Evolutionary conservation across 1,140 invertebrate species (phyloP), one percentile per base, ranked within the genome.

Genomic region (Galleria mellonella): DNA sequence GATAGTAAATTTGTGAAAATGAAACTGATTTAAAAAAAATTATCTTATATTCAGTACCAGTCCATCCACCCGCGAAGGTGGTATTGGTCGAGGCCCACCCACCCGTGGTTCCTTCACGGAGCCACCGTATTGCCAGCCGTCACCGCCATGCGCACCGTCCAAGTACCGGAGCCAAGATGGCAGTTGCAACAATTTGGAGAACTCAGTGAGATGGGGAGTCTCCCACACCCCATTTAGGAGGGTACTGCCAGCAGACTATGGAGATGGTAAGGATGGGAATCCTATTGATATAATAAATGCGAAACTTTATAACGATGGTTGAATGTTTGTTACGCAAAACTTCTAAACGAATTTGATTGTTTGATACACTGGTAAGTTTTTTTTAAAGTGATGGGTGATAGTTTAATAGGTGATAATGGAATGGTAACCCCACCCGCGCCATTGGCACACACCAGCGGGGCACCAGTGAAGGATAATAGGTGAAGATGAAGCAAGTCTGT

Each of bases 151-250:
- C 84, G 51, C 62, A 43, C 35, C 53, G 43, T 71, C 59, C 57
- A 61, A 87, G 43, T 97, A 93, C 72, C 76, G 96, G 43, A 88
- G 87, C 0, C 86, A 90, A 10, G 92, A 96, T 56, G 96, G 96
- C 0, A 90, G 89, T 23, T 97, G 96, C 71, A 97, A 97, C 72
- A 96, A 94, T 76, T 68, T 92, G 10, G 45, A 88, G 6, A 77
- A 93, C 55, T 89, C 91, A 0, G 68, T 79, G 3, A 79, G 82
- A 0, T 94, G 89, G 86, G 96, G 95, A 0, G 89, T 91, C 0
- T 89, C 93, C 0, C 91, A 92, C 64, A 93, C 89, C 9, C 91
- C 96, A 0, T 95, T 97, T 56, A 83, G 90, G 31, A 90, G 97
- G 32, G 87, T 81, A 13, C 58, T 89, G 0, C 82, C 87, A 0